A percentile compares a stretch with the other conserved stretches of the same genome.
Conservation (phyloP, 2,888 invertebrate genomes). For the Xestoiulus laeticollis region DNA sequence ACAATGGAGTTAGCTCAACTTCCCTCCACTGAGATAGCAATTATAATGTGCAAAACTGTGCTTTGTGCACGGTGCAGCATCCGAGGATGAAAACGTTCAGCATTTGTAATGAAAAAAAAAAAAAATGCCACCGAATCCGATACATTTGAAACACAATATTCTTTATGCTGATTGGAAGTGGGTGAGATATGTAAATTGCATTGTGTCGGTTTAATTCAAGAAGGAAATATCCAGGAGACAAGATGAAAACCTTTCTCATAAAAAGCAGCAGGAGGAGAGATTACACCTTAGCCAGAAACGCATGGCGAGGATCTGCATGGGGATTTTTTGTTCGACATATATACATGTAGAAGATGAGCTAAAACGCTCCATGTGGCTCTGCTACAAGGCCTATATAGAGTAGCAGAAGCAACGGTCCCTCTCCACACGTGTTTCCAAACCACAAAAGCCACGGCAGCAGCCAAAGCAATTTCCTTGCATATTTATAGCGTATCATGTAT, state of each 20-base stretch:
- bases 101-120: conserved; percentile 21
- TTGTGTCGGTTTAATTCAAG: conserved; percentile 50
- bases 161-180: conserved; percentile 49
- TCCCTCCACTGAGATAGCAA: conserved; percentile 43
- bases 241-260: conserved; percentile 44
- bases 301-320: background rate
- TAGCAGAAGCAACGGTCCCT: conserved; percentile 19
- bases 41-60: conserved; percentile 40
- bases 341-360: background rate
- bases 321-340: background rate
- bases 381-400: background rate
- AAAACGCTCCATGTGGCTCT: background rate
- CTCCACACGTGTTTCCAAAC: conserved; percentile 34
- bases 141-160: conserved; percentile 48
- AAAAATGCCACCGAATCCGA: background rate
- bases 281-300: background rate
- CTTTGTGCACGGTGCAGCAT: conserved; percentile 4
- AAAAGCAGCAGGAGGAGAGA: conserved; percentile 44
- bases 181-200: conserved; percentile 52
- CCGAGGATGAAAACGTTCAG: background rate
- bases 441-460: conserved; percentile 45
- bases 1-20: conserved; percentile 40
- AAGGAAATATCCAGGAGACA: conserved; percentile 47
- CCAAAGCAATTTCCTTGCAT: conserved; percentile 52
- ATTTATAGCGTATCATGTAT: conserved; percentile 52